Conservation (phyloP, 2,888 invertebrate species). For the Scaptomyza tumidula region DNA sequence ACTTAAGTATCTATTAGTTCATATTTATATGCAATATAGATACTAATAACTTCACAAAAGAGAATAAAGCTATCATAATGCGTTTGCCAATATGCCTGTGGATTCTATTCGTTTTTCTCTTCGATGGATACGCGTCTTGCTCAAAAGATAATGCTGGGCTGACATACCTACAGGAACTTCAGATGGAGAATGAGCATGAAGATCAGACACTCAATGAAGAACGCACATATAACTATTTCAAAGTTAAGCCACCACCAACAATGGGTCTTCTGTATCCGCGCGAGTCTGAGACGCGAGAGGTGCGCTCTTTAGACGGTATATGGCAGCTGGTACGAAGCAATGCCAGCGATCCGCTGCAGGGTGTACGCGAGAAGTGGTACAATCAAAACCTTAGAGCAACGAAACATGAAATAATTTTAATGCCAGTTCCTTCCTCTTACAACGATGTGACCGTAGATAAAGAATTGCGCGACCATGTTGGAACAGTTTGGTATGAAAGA, state of each 20-base stretch:
- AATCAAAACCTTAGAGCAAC: conserved; percentile 89
- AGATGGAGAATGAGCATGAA: background rate
- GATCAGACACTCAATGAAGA: background rate
- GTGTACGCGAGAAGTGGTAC: conserved; percentile 92
- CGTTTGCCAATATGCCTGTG: background rate
- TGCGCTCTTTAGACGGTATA: conserved; percentile 92
- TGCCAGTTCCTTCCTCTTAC: conserved; percentile 98
- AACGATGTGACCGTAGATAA: conserved; percentile 94
- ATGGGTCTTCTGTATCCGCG: conserved; percentile 84
- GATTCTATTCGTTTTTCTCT: conserved; percentile 1
- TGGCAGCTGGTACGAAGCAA: conserved; percentile 95
- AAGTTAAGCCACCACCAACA: conserved; percentile 53
- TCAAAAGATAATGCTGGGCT: background rate
- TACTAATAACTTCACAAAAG: background rate
- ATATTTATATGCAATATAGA: background rate
- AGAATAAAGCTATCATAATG: conserved; percentile 17
- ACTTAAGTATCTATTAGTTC: background rate
- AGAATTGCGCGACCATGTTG: conserved; percentile 94
- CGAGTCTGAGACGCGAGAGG: conserved; percentile 92
- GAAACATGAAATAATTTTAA: conserved; percentile 87
- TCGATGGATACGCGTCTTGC: background rate
- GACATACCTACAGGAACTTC: background rate
- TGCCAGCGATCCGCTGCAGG: conserved; percentile 88
- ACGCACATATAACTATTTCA: conserved; percentile 27
- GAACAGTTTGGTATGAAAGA: conserved; percentile 97